Evolutionary conservation across 2,888 invertebrate genomes (phyloP).

Genomic region (Leptura quadrifasciata): DNA sequence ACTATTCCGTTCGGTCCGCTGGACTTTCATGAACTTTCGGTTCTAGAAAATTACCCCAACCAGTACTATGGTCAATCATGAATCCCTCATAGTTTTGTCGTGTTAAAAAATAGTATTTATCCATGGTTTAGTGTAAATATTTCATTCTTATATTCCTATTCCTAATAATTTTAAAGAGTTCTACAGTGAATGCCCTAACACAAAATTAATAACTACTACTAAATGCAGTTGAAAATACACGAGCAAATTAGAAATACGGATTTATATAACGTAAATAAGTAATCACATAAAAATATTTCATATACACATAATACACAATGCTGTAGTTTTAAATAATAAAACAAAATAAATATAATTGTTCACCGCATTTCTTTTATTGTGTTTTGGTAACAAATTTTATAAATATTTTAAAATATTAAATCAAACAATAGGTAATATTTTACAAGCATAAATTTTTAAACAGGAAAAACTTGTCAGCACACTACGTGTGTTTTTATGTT

Average conservation of each 20-base stretch:
- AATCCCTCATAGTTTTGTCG: no score
- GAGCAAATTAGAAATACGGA: not conserved
- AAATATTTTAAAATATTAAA: constrained; percentile 31
- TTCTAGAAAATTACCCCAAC: no score
- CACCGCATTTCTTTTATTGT: constrained; percentile 31
- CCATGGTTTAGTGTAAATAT: no score
- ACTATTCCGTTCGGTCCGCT: no score
- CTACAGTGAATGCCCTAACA: no score
- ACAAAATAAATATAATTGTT: constrained; percentile 24
- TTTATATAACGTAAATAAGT: not conserved
- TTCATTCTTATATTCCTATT: no score
- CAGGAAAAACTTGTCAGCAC: constrained; percentile 27
- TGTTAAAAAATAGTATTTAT: no score
- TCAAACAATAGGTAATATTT: constrained; percentile 38
- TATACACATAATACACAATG: not conserved
- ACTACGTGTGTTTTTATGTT: constrained; percentile 18
- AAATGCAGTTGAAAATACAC: not conserved
- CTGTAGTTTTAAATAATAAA: constrained; percentile 30
- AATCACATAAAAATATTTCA: constrained; percentile 3
- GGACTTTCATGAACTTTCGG: no score
- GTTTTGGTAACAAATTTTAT: constrained; percentile 22
- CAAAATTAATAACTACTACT: no score
- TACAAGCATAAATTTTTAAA: constrained; percentile 33
- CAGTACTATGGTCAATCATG: no score
- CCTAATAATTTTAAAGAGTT: no score